Percentiles rank a stretch among this genome's conserved stretches.
These are phyloP conservation scores for Hyalella azteca DNA, from an alignment of 2,888 invertebrate species.

Conservation along the genomic window DNA sequence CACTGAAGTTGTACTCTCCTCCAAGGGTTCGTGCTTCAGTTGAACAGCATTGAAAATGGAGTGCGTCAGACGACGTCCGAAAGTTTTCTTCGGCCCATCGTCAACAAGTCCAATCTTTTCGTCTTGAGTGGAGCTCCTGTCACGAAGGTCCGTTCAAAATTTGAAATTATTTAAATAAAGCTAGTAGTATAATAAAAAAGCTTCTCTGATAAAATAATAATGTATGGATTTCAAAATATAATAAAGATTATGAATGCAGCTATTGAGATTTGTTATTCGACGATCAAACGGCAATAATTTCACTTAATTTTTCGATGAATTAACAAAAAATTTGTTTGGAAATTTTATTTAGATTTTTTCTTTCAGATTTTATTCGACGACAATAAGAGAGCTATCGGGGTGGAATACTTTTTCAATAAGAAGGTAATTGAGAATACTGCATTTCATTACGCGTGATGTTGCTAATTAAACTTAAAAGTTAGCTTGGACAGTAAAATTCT, in stretches of 20 bases:
- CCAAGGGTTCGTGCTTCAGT: background rate
- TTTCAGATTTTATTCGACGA: background rate
- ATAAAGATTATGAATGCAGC: too few species aligned
- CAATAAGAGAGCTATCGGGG: background rate
- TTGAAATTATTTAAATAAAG: background rate
- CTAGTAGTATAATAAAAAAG: too few species aligned
- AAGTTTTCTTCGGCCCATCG: background rate
- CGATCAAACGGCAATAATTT: too few species aligned
- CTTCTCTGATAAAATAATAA: too few species aligned
- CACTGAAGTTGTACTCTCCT: background rate
- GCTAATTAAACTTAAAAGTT: too few species aligned
- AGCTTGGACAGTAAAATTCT: too few species aligned
- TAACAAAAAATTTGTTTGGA: too few species aligned
- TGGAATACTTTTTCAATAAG: background rate
- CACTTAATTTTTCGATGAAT: too few species aligned
- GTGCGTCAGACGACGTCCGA: constrained; percentile 3
- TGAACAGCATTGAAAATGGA: background rate
- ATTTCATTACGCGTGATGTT: background rate
- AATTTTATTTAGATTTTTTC: background rate
- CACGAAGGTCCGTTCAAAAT: background rate
- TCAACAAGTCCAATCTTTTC: constrained; percentile 9
- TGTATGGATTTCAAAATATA: too few species aligned
- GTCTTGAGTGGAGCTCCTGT: background rate
- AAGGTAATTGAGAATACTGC: background rate
- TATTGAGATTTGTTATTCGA: too few species aligned